These are phyloP conservation scores for Ctenodactylus gundi DNA, from an alignment of 2,113 vertebrate genomes.

Conservation along the genomic window DNA sequence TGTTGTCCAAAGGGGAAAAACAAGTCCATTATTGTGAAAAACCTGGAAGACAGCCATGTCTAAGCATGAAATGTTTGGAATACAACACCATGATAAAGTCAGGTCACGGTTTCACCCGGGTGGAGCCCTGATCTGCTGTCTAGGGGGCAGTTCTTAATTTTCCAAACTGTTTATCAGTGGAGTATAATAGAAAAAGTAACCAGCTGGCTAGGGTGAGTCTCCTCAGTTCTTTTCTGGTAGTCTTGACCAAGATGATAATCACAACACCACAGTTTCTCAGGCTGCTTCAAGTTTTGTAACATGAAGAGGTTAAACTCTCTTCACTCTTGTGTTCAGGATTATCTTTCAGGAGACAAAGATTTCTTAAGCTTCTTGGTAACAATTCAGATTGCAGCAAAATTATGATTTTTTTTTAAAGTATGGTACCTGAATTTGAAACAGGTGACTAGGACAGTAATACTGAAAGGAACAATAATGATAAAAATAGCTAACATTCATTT, in stretches of 20 bases:
- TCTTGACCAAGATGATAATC: background rate
- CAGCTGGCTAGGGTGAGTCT: rapidly evolving
- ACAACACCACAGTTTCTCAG: background rate
- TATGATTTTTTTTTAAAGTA: background rate
- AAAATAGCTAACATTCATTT: background rate
- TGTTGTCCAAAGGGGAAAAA: background rate
- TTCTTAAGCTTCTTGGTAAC: background rate
- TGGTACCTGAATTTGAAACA: background rate
- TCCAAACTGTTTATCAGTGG: background rate
- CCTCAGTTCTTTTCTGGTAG: background rate
- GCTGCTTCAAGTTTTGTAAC: background rate
- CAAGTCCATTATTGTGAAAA: background rate
- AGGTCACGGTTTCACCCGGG: background rate
- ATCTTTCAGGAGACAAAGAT: background rate
- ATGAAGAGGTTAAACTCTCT: background rate
- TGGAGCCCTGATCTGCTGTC: background rate
- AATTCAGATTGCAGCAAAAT: background rate
- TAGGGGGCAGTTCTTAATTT: rapidly evolving
- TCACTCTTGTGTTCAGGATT: background rate
- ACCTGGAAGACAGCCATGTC: background rate
- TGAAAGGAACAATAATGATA: background rate
- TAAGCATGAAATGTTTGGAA: background rate
- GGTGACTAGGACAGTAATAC: background rate
- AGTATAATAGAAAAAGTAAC: background rate
- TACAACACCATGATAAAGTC: background rate